These are phyloP conservation scores for Dendroctonus valens DNA, from an alignment of 1,140 invertebrate species.

Conservation along the genomic window DNA sequence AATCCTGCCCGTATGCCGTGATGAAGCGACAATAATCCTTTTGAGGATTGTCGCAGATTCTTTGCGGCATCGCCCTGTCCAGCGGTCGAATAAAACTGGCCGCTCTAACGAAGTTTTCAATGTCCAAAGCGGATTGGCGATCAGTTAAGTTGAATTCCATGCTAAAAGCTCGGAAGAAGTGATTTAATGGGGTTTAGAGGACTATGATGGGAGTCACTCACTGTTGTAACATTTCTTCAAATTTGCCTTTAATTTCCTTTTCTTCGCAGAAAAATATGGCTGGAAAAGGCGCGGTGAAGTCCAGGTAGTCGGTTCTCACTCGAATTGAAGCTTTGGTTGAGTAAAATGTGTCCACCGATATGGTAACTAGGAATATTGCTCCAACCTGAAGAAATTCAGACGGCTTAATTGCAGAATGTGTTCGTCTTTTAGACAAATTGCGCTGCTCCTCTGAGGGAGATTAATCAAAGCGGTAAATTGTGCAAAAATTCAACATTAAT, in stretches of 20 bases:
- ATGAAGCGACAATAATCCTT: background rate
- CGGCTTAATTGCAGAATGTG: background rate
- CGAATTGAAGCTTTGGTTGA: conserved; percentile 4
- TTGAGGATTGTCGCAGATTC: background rate
- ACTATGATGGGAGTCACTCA: background rate
- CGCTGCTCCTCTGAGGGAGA: too few species aligned
- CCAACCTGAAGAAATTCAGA: conserved; percentile 11
- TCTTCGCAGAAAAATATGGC: conserved; percentile 17
- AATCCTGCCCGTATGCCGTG: too few species aligned
- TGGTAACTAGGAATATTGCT: background rate
- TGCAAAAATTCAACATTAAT: too few species aligned
- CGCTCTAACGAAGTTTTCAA: background rate
- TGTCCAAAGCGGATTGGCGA: background rate
- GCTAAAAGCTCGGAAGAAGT: background rate
- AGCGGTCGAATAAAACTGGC: background rate
- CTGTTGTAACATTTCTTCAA: conserved; percentile 8
- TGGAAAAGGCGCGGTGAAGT: conserved; percentile 4
- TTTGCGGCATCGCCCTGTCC: background rate
- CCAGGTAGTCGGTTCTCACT: conserved; percentile 11
- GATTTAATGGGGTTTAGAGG: background rate
- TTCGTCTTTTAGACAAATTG: too few species aligned
- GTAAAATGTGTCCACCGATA: conserved; percentile 1
- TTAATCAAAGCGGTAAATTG: too few species aligned
- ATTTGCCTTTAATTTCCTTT: conserved; percentile 4
- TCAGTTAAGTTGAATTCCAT: background rate